Base-by-base conservation (phyloP, 2,888 invertebrate species). In the Ferdinandea cuprea region DNA sequence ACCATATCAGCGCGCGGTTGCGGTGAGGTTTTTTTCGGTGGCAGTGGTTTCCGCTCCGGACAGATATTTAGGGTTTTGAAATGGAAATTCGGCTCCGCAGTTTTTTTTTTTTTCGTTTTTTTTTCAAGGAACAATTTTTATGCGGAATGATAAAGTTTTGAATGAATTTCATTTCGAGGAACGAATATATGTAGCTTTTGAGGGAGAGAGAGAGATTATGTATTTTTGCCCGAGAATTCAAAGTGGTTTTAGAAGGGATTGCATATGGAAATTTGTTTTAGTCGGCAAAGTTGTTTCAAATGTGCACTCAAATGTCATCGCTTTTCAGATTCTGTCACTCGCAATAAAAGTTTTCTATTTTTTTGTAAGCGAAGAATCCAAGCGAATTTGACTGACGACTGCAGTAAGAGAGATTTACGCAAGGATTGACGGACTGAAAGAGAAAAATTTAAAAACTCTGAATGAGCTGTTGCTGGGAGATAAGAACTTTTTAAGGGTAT, bases 21-120 rank as follows among this genome's bases (percentile, higher is more conserved):
- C 59, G 28, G 30, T 46, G 46, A 35, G 61, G 61, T 52, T 78
- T 19, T 44, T 52, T 78, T 19, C 19, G n/a, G 15, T 37, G 32
- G 46, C 40, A 17, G 40, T 25, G 30, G 65, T 66, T 59, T 44
- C 44, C 40, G 52, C 8, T 54, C 30, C 63, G 32, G 63, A 58
- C 48, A 61, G 66, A 79, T 68, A 79, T 74, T 74, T 61, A 48
- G 35, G 19, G 48, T 63, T 80, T 80, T 58, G 11, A 76, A 80
- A 76, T 80, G 76, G 40, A 76, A 76, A 80, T 79, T 37, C 21
- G n/a, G n/a, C n/a, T n/a, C n/a, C n/a, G n/a, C n/a, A n/a, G n/a
- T n/a, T n/a, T n/a, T n/a, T n/a, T n/a, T n/a, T n/a, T n/a, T n/a
- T n/a, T n/a, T n/a, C 13, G 28, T 17, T 15, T 35, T 44, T 66